Evolutionary conservation across 2,113 vertebrate species (phyloP).

Genomic region (Gasterosteus aculeatus): DNA sequence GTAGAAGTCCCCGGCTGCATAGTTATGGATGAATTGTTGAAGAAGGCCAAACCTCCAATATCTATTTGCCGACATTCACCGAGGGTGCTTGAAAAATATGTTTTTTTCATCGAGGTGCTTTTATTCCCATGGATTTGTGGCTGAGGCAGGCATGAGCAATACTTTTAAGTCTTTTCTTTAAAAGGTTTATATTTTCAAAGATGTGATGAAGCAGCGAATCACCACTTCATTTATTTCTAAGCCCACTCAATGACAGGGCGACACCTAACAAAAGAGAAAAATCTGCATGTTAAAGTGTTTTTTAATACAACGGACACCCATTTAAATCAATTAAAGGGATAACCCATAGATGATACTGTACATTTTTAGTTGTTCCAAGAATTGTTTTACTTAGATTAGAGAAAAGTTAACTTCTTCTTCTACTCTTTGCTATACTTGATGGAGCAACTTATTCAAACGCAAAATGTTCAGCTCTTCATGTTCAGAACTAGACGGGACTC

Average conservation of each 20-base stretch:
- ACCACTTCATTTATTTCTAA: no score
- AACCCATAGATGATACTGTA: background rate
- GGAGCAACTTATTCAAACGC: constrained; percentile 27
- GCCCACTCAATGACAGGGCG: background rate
- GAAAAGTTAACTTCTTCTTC: background rate
- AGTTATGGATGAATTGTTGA: constrained; percentile 50
- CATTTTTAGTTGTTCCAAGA: background rate
- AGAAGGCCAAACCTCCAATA: constrained; percentile 40
- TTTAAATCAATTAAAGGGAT: background rate
- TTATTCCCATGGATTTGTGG: background rate
- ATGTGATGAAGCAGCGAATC: background rate
- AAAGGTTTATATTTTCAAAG: background rate
- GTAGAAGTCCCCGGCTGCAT: constrained; percentile 58
- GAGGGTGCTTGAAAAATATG: constrained; percentile 5
- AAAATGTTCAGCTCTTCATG: constrained; percentile 33
- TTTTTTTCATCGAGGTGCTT: background rate
- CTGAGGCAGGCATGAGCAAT: background rate
- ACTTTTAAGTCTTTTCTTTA: background rate
- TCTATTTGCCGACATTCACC: constrained; percentile 39
- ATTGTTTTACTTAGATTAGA: background rate
- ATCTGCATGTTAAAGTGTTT: background rate
- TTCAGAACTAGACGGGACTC: constrained; percentile 26
- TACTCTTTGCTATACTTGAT: background rate
- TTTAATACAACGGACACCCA: background rate
- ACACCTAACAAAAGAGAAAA: background rate